Conservation (phyloP, 2,113 vertebrate species). For the Phasianus colchicus region DNA sequence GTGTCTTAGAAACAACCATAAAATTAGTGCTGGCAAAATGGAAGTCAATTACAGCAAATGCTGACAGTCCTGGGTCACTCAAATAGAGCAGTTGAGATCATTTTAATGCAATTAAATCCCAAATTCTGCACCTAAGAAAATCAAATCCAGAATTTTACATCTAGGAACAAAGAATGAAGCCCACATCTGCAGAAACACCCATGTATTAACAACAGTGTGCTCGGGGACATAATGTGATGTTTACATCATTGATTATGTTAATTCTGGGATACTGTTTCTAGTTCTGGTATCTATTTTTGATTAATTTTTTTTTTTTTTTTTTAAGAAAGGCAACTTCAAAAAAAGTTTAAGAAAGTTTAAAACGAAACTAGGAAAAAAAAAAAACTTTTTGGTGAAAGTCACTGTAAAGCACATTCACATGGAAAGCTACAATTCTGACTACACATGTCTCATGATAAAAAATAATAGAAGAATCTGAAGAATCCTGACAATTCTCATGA, state of each 20-base stretch:
- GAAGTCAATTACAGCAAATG: background rate
- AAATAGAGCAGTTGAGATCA: background rate
- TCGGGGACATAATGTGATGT: background rate
- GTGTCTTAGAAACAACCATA: background rate
- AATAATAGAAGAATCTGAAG: background rate
- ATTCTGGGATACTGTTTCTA: background rate
- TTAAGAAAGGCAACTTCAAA: background rate
- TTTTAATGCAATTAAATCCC: background rate
- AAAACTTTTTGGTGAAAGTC: background rate
- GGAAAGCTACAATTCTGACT: background rate
- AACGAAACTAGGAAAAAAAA: background rate
- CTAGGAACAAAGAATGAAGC: background rate
- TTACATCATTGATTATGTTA: background rate
- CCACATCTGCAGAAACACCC: background rate
- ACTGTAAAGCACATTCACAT: background rate
- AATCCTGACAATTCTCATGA: background rate
- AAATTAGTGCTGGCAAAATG: background rate
- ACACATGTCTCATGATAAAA: background rate
- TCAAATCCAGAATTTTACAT: background rate
- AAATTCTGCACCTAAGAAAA: background rate
- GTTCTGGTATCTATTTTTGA: background rate
- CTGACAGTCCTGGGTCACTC: rapidly evolving
- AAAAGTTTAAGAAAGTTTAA: background rate
- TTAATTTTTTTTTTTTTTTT: too few species aligned
- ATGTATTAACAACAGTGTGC: background rate